Percentiles rank a stretch among this genome's conserved stretches.
phyloP scores from a whole-genome alignment of 1,140 invertebrate species.

The Drosophila chauvacae region DNA sequence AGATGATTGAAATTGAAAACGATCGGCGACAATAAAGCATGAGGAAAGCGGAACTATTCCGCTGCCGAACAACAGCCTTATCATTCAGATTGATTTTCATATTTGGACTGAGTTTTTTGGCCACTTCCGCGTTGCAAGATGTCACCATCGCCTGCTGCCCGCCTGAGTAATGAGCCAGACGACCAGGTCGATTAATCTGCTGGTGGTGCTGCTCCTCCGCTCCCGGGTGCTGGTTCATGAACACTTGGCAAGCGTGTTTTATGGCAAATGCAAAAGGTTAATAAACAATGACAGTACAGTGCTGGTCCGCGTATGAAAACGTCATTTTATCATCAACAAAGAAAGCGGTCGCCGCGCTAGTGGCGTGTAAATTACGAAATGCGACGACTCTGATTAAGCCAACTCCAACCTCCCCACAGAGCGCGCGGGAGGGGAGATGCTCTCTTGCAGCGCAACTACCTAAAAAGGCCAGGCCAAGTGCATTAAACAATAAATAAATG shows the following conservation, averaged over 20 bases:
- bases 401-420: constrained; percentile 30
- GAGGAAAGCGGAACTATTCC: constrained; percentile 51
- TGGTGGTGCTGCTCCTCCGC: constrained; percentile 19
- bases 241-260: constrained; percentile 69
- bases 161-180: constrained; percentile 61
- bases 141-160: constrained; percentile 21
- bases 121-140: constrained; percentile 69
- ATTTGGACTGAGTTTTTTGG: constrained; percentile 49
- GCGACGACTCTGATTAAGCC: constrained; percentile 64
- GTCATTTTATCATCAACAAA: constrained; percentile 78
- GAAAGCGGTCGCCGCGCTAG: constrained; percentile 65
- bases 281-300: constrained; percentile 68
- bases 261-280: constrained; percentile 77
- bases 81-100: constrained; percentile 36
- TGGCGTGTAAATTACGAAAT: constrained; percentile 72
- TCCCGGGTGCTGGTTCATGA: constrained; percentile 38
- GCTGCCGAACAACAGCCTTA: constrained; percentile 18
- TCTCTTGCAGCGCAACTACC: constrained; percentile 37
- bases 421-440: constrained; percentile 30
- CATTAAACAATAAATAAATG: constrained; percentile 79
- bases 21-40: constrained; percentile 46
- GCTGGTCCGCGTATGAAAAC: constrained; percentile 61
- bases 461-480: constrained; percentile 75
- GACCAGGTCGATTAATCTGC: constrained; percentile 73
- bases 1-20: constrained; percentile 54